phyloP scores from a whole-genome alignment of 2,888 invertebrate species.

The Altica lythri region DNA sequence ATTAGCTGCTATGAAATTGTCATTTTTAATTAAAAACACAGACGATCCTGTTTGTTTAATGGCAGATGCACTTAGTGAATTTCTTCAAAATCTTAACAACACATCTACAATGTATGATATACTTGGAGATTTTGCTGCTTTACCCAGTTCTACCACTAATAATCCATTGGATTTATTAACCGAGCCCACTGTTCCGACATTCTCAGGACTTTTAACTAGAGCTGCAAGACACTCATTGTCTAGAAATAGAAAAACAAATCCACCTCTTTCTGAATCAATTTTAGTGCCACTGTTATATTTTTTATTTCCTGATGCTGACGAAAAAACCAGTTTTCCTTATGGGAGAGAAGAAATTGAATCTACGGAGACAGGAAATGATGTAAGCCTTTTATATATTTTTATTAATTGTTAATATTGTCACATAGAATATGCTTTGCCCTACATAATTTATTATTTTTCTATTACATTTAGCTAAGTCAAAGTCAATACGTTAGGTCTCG shows the following conservation, averaged over 20 bases:
- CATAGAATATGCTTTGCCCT: too few relatives aligned
- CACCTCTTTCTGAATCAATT: slow-evolving; percentile 77
- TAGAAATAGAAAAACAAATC: slow-evolving; percentile 61
- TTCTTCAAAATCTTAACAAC: slow-evolving; percentile 64
- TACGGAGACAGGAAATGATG: too few relatives aligned
- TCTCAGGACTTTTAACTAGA: slow-evolving; percentile 60
- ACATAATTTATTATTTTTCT: too few relatives aligned
- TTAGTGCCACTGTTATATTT: slow-evolving; percentile 79
- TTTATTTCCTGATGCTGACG: slow-evolving; percentile 86
- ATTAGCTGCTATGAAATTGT: slow-evolving; percentile 79
- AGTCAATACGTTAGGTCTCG: too few relatives aligned
- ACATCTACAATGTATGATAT: slow-evolving; percentile 60
- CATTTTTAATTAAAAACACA: slow-evolving; percentile 67
- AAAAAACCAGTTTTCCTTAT: slow-evolving; percentile 64
- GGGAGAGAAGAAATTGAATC: slow-evolving; percentile 55
- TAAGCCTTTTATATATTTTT: slow-evolving; percentile 19
- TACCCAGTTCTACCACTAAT: slow-evolving; percentile 48
- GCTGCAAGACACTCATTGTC: slow-evolving; percentile 58
- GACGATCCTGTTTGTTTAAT: slow-evolving; percentile 76
- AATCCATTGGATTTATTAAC: slow-evolving; percentile 73
- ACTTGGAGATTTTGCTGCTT: slow-evolving; percentile 60
- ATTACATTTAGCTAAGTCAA: too few relatives aligned
- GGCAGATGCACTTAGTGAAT: slow-evolving; percentile 74
- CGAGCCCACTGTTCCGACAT: slow-evolving; percentile 73
- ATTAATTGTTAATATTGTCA: too few relatives aligned